These are phyloP conservation scores for Sinonovacula constricta DNA, from an alignment of 1,140 invertebrate species.

Conservation along the genomic window DNA sequence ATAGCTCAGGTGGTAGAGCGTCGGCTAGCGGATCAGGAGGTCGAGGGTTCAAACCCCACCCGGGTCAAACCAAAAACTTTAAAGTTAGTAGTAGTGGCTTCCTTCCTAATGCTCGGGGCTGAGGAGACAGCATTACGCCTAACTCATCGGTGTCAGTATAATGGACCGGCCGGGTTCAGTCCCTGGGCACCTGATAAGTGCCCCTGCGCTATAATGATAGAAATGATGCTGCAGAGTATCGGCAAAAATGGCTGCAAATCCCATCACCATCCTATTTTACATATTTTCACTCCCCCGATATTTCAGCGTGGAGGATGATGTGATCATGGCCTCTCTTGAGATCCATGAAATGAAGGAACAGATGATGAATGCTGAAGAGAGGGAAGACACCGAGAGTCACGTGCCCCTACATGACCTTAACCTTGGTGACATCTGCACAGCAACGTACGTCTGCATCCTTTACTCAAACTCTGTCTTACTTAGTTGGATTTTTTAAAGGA, in stretches of 20 bases:
- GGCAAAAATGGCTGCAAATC: neutral
- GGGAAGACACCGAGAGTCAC: slow-evolving; percentile 1
- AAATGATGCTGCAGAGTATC: neutral
- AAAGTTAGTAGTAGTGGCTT: no score
- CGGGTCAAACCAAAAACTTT: no score
- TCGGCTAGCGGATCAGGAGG: no score
- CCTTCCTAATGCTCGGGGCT: no score
- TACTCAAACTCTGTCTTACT: no score
- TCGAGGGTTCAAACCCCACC: no score
- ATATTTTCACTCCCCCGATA: neutral
- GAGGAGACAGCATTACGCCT: no score
- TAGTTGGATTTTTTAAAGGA: no score
- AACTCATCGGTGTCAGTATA: no score
- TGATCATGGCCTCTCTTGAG: slow-evolving; percentile 52
- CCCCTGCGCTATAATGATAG: slow-evolving; percentile 13
- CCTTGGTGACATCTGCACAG: slow-evolving; percentile 52
- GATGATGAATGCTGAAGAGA: slow-evolving; percentile 5
- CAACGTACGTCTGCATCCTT: slow-evolving; percentile 53
- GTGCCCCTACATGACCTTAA: slow-evolving; percentile 35
- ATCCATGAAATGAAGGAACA: slow-evolving; percentile 40
- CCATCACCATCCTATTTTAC: neutral
- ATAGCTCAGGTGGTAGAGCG: no score
- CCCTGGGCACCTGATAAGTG: slow-evolving; percentile 52
- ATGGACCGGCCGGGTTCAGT: no score
- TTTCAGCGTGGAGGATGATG: slow-evolving; percentile 50